Evolutionary conservation across 2,113 vertebrate species (phyloP).

Genomic region (Manacus vitellinus): DNA sequence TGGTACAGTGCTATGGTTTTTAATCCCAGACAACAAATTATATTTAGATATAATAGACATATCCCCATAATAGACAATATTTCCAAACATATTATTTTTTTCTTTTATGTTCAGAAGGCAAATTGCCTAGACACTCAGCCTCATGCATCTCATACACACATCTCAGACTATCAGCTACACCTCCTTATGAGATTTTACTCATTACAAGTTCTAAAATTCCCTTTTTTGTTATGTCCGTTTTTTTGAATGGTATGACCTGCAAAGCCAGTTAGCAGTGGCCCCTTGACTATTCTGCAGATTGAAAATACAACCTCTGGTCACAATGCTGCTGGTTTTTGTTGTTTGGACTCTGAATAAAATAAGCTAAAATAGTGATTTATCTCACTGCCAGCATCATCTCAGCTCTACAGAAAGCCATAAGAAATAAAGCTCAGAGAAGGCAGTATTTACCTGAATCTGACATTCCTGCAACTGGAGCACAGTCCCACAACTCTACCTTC

Average conservation of each 20-base stretch:
- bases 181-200: neutral
- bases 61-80: neutral
- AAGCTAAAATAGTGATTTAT: neutral
- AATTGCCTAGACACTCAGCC: neutral
- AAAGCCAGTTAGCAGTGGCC: neutral
- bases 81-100: neutral
- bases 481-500: neutral
- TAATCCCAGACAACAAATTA: neutral
- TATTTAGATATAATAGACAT: neutral
- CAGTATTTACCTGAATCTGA: neutral
- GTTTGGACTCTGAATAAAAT: neutral
- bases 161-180: neutral
- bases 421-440: neutral
- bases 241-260: neutral
- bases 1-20: neutral
- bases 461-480: neutral
- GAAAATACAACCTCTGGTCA: neutral
- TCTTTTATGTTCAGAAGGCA: neutral
- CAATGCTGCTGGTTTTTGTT: neutral
- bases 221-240: neutral
- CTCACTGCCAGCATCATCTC: neutral
- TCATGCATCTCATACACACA: neutral
- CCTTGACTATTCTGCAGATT: neutral
- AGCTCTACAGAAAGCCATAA: neutral
- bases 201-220: neutral